Evolutionary conservation across 2,797 vertebrate genomes (phyloP).

Genomic region (Tapera naevia): DNA sequence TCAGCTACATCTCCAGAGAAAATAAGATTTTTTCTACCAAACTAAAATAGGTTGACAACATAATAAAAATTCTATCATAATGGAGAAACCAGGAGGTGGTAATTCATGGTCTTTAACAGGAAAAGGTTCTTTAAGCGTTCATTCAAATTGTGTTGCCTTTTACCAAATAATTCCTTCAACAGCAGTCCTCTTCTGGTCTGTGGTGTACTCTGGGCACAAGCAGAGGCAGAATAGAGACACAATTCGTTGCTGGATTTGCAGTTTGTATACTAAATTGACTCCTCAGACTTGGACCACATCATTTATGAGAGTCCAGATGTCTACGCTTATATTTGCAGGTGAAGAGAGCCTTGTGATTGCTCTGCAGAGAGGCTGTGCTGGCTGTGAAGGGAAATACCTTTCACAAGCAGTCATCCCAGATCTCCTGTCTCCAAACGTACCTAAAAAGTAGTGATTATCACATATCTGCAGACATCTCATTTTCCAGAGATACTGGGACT

Average conservation of each 20-base stretch:
- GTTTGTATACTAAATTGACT: not conserved
- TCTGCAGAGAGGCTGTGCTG: not conserved
- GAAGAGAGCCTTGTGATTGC: not conserved
- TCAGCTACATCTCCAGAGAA: not conserved
- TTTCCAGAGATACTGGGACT: not conserved
- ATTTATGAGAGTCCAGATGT: not conserved
- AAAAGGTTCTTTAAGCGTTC: not conserved
- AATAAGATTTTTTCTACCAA: not conserved
- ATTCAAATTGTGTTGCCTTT: not conserved
- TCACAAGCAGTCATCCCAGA: too few species aligned
- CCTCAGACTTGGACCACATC: not conserved
- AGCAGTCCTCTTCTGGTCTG: not conserved
- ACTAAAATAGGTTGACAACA: not conserved
- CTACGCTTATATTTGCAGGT: not conserved
- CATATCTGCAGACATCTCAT: not conserved
- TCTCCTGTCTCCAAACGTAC: not conserved
- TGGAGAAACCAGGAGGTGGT: not conserved
- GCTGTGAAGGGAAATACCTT: not conserved
- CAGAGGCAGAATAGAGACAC: not conserved
- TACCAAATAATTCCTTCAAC: not conserved
- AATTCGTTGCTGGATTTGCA: not conserved
- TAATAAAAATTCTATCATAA: too few species aligned
- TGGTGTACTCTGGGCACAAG: not conserved
- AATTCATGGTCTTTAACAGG: not conserved
- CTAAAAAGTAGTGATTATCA: not conserved